Evolutionary conservation across 2,113 vertebrate species (phyloP), one percentile per base, ranked within the genome.

Genomic region (Thunnus thynnus): DNA sequence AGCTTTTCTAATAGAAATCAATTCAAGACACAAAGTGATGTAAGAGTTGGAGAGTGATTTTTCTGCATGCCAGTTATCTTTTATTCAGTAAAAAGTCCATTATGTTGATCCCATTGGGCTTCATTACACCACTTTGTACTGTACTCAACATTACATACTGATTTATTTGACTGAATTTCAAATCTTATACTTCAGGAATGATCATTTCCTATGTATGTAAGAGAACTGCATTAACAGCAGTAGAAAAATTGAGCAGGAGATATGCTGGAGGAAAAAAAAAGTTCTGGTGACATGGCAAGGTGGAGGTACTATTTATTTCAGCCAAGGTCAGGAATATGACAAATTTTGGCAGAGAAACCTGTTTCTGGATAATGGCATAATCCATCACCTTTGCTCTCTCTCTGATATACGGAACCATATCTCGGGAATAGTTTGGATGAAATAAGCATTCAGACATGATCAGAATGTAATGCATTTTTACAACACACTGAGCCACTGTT

Each of bases 331-430:
- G 41, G 32, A 56, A 81, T 68, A 75, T 87, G 72, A 88, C 51
- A 60, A 13, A 89, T 87, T 69, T 78, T 58, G 32, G 63, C 69
- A 74, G 79, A 75, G 64, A 68, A 85, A 80, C 64, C 80, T 84
- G 36, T 81, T 91, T 81, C 54, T 65, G 25, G 57, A 62, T 83
- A 79, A 86, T 82, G 71, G 58, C 60, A 78, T 81, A 83, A 88
- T 89, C 84, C 72, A 91, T 91, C 52, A 89, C 57, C 55, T 76
- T 70, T 66, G 57, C 51, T 72, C 46, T 68, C 16, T 62, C 10
- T 81, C 56, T 69, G 36, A 69, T 72, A 72, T 63, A 68, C 30
- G 8, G 52, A 44, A 32, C 22, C 69, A 58, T 61, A 76, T 82
- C 66, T 70, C 58, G 27, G 1, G 60, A 69, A 69, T 32, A 60